Evolutionary conservation across 2,113 vertebrate genomes (phyloP), one percentile per base, ranked within the genome.

Genomic region (Alaudala cheleensis): DNA sequence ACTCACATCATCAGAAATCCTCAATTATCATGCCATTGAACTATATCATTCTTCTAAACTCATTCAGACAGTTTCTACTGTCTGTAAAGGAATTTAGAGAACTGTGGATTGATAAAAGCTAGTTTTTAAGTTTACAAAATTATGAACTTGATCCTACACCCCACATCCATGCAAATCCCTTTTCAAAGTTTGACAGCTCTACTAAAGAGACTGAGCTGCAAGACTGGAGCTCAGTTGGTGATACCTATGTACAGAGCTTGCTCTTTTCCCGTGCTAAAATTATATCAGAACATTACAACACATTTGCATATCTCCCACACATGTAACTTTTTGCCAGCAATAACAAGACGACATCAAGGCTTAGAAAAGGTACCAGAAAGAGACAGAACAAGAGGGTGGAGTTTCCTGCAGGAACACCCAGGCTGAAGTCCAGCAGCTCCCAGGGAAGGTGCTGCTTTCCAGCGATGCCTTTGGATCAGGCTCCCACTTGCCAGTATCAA

Each of bases 181-280:
- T 64, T 49, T 71, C 67, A 33, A 67, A 64, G 60, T 56, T 62
- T 58, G 91, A 74, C 72, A 81, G 60, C 25, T 53, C 44, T n/a
- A 37, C 58, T 44, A 54, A 84, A 44, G 5, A 56, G 90, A 64
- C 21, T 17, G 22, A 91, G 71, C 84, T 86, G 90, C 86, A 94
- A 88, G 81, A 91, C 87, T 73, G 70, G 47, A 94, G 90, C 92
- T 77, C 37, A 4, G 49, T 1, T 62, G 62, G 51, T 5, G 5
- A 87, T 51, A 89, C 73, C 78, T 47, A 72, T 17, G 42, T 31
- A 77, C 82, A 62, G 79, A 86, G 57, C 73, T 94, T 90, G 80
- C 93, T 95, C 92, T 86, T 95, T 92, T 92, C 86, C 77, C 65
- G 69, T 33, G 11, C 90, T 96, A 95, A 96, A 96, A 88, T 96